Evolutionary conservation across 2,888 invertebrate genomes (phyloP).

Genomic region (Oxyscelio sp.): DNA sequence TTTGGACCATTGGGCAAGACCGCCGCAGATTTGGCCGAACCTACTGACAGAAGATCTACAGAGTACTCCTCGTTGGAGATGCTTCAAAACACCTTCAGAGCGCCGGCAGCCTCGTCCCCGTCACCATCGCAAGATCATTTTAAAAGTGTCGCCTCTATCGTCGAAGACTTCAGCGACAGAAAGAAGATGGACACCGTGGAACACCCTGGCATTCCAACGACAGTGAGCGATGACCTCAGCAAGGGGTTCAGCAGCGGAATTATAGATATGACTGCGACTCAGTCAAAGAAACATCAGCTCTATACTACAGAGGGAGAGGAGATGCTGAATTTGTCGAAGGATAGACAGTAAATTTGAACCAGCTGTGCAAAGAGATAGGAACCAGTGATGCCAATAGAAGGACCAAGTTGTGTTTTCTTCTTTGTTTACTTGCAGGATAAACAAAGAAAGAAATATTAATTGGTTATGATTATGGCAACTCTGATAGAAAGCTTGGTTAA

Average conservation of each 20-base stretch:
- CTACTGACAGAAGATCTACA: constrained; percentile 78
- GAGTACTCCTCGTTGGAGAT: constrained; percentile 81
- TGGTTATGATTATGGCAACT: no score
- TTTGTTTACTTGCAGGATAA: no score
- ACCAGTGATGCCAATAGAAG: no score
- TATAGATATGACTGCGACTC: constrained; percentile 83
- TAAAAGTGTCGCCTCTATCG: constrained; percentile 56
- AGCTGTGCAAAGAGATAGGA: background rate
- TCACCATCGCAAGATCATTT: constrained; percentile 77
- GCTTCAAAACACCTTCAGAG: constrained; percentile 79
- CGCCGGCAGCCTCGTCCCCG: constrained; percentile 67
- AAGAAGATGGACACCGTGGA: constrained; percentile 79
- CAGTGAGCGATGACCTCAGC: constrained; percentile 82
- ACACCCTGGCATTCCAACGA: constrained; percentile 78
- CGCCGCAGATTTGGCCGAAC: constrained; percentile 79
- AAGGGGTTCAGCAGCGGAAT: constrained; percentile 80
- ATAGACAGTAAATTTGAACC: constrained; percentile 79
- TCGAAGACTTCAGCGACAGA: constrained; percentile 80
- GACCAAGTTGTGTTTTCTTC: no score
- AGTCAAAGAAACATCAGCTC: constrained; percentile 81
- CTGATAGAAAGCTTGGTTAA: no score
- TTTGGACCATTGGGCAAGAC: constrained; percentile 85
- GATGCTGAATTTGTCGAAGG: constrained; percentile 86
- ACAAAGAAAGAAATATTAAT: no score
- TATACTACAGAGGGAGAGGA: constrained; percentile 82